phyloP scores from a whole-genome alignment of 2,797 vertebrate species.

The Arnoldichthys spilopterus region DNA sequence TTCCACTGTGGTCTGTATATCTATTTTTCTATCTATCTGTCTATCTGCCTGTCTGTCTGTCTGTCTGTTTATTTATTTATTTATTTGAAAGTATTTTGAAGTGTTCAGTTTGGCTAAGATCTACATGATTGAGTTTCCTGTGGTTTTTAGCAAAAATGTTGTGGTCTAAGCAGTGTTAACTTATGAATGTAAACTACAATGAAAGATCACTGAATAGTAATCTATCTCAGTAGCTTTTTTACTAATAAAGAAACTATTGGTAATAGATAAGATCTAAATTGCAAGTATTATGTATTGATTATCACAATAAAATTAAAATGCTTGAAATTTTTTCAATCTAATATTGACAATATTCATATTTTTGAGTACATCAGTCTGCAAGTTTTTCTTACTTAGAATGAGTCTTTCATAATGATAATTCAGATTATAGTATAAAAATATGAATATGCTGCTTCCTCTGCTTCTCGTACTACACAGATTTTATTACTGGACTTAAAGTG shows the following conservation, averaged over 20 bases:
- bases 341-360: no score
- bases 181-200: no score
- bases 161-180: no score
- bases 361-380: neutral
- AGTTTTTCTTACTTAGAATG: neutral
- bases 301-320: neutral
- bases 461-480: conserved; percentile 9
- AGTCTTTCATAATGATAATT: neutral
- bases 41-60: no score
- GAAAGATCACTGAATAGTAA: no score
- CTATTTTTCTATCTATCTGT: neutral
- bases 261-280: neutral
- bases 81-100: neutral
- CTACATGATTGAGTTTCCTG: no score
- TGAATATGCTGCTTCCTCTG: conserved; percentile 47
- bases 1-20: neutral
- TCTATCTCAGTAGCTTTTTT: neutral
- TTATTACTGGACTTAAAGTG: neutral
- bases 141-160: no score
- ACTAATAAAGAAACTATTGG: neutral
- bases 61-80: neutral
- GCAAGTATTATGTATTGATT: neutral
- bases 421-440: neutral
- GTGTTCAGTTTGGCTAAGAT: no score
- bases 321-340: neutral